Percentiles rank a stretch among this genome's conserved stretches.
Conservation (phyloP, 2,797 vertebrate species). For the Catostomus latipinnis region DNA sequence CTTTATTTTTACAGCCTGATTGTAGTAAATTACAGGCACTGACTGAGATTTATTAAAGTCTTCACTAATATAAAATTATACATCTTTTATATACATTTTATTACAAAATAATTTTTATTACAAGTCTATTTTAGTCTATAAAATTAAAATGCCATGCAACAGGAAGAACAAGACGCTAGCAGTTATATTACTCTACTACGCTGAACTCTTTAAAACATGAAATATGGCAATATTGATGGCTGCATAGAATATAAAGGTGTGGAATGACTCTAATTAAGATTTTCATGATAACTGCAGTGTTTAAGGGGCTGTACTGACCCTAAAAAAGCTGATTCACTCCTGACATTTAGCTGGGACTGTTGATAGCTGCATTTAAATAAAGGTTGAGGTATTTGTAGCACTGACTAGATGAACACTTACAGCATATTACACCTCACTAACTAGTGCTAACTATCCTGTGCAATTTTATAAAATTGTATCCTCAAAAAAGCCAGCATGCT, state of each 20-base stretch:
- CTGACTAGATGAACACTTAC: conserved; percentile 49
- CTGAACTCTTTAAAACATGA: conserved; percentile 9
- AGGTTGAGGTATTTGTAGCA: conserved; percentile 25
- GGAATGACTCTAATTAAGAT: conserved; percentile 13
- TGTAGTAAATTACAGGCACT: conserved; percentile 14
- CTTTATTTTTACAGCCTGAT: conserved; percentile 19
- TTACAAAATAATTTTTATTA: conserved; percentile 15
- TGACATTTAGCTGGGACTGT: conserved; percentile 14
- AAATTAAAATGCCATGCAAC: conserved; percentile 18
- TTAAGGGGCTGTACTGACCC: conserved; percentile 20
- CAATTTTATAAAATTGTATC: conserved; percentile 34
- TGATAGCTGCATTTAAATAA: neutral
- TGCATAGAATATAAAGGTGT: neutral
- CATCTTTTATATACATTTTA: conserved; percentile 20
- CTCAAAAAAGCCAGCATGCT: conserved; percentile 51
- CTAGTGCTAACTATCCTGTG: conserved; percentile 44
- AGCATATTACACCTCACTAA: conserved; percentile 19
- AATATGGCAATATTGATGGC: neutral
- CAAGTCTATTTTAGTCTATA: conserved; percentile 18
- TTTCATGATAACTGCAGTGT: conserved; percentile 18
- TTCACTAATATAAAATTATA: conserved; percentile 29
- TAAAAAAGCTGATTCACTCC: conserved; percentile 5
- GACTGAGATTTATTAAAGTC: conserved; percentile 21
- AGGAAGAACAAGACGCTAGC: neutral
- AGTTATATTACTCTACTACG: neutral